Evolutionary conservation across 2,113 vertebrate species (phyloP).

Genomic region (Microcebus lehilahytsara): DNA sequence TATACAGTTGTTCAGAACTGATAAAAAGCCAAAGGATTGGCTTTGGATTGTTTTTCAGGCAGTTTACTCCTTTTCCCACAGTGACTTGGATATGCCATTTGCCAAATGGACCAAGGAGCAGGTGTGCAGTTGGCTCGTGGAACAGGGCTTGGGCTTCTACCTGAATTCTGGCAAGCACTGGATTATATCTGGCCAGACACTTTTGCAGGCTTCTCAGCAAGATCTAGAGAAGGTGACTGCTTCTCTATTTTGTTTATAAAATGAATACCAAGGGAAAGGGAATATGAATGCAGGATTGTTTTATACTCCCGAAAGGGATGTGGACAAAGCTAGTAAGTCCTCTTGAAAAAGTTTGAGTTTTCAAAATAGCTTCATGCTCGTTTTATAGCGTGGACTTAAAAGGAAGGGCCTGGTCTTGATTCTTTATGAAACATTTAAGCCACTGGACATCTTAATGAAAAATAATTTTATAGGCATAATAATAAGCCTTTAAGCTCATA

Average conservation of each 20-base stretch:
- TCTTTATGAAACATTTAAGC: neutral
- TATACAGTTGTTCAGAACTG: neutral
- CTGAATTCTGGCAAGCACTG: conserved; percentile 91
- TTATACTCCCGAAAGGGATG: neutral
- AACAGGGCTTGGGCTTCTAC: conserved; percentile 94
- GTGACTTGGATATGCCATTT: conserved; percentile 96
- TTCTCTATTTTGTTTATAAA: neutral
- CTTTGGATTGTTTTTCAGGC: neutral
- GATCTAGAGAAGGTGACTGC: conserved; percentile 95
- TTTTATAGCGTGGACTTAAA: neutral
- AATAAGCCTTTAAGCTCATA: neutral
- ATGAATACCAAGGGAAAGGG: neutral
- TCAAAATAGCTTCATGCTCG: neutral
- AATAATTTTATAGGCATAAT: neutral
- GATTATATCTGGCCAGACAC: conserved; percentile 95
- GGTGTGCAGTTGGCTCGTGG: conserved; percentile 96
- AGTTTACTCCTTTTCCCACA: conserved; percentile 60
- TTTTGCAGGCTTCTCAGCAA: conserved; percentile 96
- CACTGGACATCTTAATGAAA: conserved; percentile 2
- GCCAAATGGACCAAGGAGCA: conserved; percentile 98
- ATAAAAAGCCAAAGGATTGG: neutral
- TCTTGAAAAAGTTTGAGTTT: neutral
- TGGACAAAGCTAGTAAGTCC: neutral
- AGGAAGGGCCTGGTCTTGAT: neutral
- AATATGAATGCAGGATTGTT: neutral